A percentile compares a stretch with the other conserved stretches of the same genome.
Evolutionary conservation across 2,888 invertebrate genomes (phyloP).

Genomic region (Scaptomyza parva): DNA sequence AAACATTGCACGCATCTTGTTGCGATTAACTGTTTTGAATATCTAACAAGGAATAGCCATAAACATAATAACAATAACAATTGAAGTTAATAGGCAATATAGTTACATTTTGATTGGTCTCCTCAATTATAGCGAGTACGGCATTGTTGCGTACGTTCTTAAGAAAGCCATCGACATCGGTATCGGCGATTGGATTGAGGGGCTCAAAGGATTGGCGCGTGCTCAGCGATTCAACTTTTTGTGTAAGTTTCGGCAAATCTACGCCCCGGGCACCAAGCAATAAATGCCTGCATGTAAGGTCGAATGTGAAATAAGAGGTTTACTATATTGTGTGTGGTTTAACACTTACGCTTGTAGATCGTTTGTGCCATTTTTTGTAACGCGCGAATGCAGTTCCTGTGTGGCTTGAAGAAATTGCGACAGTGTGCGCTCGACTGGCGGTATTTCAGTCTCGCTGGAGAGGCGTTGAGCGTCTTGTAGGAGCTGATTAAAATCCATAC

Average conservation of each 20-base stretch:
- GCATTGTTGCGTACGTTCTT: slow-evolving; percentile 98
- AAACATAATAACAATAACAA: neutral
- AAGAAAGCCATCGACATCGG: slow-evolving; percentile 95
- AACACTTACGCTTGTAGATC: slow-evolving; percentile 93
- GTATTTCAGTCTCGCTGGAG: slow-evolving; percentile 94
- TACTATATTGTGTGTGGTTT: neutral
- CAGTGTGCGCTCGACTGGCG: slow-evolving; percentile 94
- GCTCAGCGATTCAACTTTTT: slow-evolving; percentile 94
- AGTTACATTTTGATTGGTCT: slow-evolving; percentile 92
- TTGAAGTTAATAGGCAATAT: neutral
- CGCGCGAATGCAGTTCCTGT: slow-evolving; percentile 93
- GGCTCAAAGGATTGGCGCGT: slow-evolving; percentile 95
- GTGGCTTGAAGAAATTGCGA: slow-evolving; percentile 96
- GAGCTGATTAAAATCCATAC: slow-evolving; percentile 93
- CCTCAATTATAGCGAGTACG: slow-evolving; percentile 95
- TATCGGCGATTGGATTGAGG: slow-evolving; percentile 94
- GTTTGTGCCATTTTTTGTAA: slow-evolving; percentile 92
- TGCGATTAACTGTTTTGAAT: slow-evolving; percentile 87
- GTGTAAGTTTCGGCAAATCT: slow-evolving; percentile 96
- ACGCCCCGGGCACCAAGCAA: slow-evolving; percentile 96
- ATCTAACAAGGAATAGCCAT: slow-evolving; percentile 85
- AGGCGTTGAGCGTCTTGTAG: slow-evolving; percentile 96
- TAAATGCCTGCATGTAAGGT: slow-evolving; percentile 88
- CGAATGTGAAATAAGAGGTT: neutral
- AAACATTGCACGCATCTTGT: slow-evolving; percentile 92